Conservation (phyloP, 2,888 invertebrate species). For the Melinopterus prodromus region DNA sequence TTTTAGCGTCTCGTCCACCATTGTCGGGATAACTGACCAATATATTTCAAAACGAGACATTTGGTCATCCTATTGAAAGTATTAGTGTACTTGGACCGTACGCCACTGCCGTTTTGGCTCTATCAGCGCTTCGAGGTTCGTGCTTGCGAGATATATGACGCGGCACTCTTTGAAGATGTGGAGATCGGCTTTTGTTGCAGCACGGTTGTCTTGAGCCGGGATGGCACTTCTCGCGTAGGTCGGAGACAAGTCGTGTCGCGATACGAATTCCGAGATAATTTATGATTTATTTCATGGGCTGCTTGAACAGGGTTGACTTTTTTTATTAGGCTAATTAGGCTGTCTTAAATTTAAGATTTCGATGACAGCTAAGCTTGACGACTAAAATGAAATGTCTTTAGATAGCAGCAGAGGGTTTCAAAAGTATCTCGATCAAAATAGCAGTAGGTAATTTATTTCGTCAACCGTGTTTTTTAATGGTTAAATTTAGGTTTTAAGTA, state of each 20-base stretch:
- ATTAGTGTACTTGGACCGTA: not conserved
- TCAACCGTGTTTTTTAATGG: too few species aligned
- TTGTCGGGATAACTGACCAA: too few species aligned
- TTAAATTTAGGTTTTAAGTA: too few species aligned
- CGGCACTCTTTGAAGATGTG: constrained; percentile 4
- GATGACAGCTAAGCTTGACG: not conserved
- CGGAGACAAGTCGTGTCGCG: not conserved
- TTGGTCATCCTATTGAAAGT: too few species aligned
- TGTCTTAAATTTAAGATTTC: not conserved
- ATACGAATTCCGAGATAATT: not conserved
- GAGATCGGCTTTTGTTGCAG: not conserved
- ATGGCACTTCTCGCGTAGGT: not conserved
- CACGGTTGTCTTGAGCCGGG: not conserved
- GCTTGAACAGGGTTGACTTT: not conserved
- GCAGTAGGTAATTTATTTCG: not conserved
- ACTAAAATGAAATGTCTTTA: not conserved
- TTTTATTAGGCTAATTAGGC: not conserved
- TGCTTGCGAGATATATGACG: not conserved
- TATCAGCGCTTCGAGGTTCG: not conserved
- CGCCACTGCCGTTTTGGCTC: not conserved
- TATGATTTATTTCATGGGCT: not conserved
- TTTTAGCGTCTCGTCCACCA: too few species aligned
- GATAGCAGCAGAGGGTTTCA: not conserved
- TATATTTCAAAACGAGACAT: too few species aligned
- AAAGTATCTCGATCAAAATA: not conserved